Evolutionary conservation across 1,140 invertebrate genomes (phyloP), one percentile per base, ranked within the genome.

Genomic region (Globodera rostochiensis): DNA sequence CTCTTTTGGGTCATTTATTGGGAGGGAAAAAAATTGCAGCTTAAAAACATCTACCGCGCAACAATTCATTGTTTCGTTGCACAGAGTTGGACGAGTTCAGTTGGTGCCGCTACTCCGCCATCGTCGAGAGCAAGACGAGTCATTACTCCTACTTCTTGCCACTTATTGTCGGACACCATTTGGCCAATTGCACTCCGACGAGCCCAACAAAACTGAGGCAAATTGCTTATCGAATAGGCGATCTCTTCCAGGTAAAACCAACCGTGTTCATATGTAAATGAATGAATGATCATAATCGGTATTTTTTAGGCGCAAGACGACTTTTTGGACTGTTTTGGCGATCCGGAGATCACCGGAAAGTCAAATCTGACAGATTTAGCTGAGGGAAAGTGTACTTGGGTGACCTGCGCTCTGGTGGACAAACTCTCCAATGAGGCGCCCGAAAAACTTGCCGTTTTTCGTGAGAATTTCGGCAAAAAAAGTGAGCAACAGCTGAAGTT

Each of bases 331-430:
- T 96, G 94, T 89, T 98, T 94, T 90, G 96, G 96, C 3, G 93
- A 97, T 90, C 92, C 94, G 13, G 91, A 93, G 36, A 91, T 94
- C 0, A 96, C 93, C 7, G 96, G 96, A 4, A 98, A 98, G 91
- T 91, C 93, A 45, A 95, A 95, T 69, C 50, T 73, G 46, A 96
- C 93, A 5, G 97, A 98, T 88, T 97, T 98, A 83, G 92, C 94
- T 90, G 95, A 97, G 86, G 95, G 95, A 47, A 98, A 98, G 92
- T 98, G 97, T 90, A 94, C 95, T 1, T 98, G 97, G 97, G 91
- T 98, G 36, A 93, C 94, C 19, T 94, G 96, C 19, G 93, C 95
- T 21, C 95, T 96, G 25, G 91, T 98, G 74, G 94, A 86, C 57
- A 86, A 78, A 60, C 50, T 84, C 21, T 19, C 50, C 47, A 60